Conservation (phyloP, 2,888 invertebrate species). For the Meteorus cinctellus region DNA sequence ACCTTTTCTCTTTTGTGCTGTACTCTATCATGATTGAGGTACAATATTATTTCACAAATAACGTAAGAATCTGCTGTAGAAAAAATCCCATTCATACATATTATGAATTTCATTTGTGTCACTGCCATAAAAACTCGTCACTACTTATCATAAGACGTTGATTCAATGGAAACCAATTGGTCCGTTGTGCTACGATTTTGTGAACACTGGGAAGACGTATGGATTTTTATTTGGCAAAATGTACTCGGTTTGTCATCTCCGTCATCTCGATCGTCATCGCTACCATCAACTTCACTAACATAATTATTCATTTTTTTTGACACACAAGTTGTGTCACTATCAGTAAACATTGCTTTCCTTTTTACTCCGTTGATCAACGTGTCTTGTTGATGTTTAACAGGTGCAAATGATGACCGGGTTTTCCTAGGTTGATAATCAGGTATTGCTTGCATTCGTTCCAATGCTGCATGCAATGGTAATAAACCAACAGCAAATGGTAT, state of each 20-base stretch:
- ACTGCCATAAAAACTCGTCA: conserved; percentile 3
- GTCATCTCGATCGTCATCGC: neutral
- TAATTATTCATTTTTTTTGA: conserved; percentile 36
- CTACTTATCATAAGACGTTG: conserved; percentile 15
- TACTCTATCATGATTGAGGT: neutral
- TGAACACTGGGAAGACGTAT: conserved; percentile 59
- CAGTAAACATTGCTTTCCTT: conserved; percentile 37
- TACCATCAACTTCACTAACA: conserved; percentile 21
- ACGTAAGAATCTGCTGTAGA: neutral
- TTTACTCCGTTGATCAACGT: conserved; percentile 49
- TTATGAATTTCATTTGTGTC: neutral
- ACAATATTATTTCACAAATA: neutral
- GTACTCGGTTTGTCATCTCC: conserved; percentile 59
- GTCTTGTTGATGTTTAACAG: conserved; percentile 47
- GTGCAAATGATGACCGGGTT: conserved; percentile 69
- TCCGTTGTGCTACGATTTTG: conserved; percentile 39
- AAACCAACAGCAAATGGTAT: conserved; percentile 73
- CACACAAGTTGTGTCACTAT: conserved; percentile 26
- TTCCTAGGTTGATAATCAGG: conserved; percentile 73
- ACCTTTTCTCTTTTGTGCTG: neutral
- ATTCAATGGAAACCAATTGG: neutral
- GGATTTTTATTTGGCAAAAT: conserved; percentile 68
- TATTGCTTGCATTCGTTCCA: conserved; percentile 72
- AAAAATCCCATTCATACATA: neutral
- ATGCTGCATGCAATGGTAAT: conserved; percentile 69